phyloP scores from a whole-genome alignment of 2,797 vertebrate genomes.

The Amniataba percoides region DNA sequence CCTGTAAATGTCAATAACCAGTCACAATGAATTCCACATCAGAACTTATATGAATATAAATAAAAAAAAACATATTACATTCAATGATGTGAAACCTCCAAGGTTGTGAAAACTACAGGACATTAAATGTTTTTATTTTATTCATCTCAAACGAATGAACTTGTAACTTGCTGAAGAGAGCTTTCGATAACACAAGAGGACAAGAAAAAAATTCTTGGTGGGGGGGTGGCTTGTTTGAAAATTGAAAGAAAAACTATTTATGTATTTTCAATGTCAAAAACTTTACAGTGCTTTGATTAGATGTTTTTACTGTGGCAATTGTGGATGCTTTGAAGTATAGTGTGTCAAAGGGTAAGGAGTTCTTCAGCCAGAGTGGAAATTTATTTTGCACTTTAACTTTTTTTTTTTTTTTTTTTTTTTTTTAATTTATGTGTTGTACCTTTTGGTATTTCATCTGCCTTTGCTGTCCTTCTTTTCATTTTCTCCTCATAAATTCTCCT shows the following conservation, averaged over 20 bases:
- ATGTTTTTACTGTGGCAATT: slow-evolving; percentile 28
- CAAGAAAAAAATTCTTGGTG: slow-evolving; percentile 9
- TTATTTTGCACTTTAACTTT: slow-evolving; percentile 21
- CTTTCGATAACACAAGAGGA: slow-evolving; percentile 39
- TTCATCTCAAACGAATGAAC: slow-evolving; percentile 52
- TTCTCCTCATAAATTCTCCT: neutral
- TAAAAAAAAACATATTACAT: slow-evolving; percentile 28
- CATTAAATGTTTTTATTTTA: slow-evolving; percentile 43
- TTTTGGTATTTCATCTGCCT: slow-evolving; percentile 3
- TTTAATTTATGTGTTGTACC: neutral
- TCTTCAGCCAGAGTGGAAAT: slow-evolving; percentile 21
- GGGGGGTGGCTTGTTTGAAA: slow-evolving; percentile 30
- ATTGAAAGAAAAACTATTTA: slow-evolving; percentile 42
- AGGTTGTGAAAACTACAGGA: slow-evolving; percentile 64
- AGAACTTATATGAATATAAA: slow-evolving; percentile 27
- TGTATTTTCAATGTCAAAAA: slow-evolving; percentile 64
- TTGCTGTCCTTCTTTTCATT: too few relatives aligned
- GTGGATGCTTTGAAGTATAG: slow-evolving; percentile 13
- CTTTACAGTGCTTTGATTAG: slow-evolving; percentile 24
- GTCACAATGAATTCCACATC: slow-evolving; percentile 38
- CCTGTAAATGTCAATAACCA: slow-evolving; percentile 56
- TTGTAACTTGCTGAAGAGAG: slow-evolving; percentile 31
- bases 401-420: neutral
- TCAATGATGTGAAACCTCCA: slow-evolving; percentile 59
- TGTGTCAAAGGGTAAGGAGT: slow-evolving; percentile 37